phyloP scores from a whole-genome alignment of 1,140 invertebrate genomes.

The Drosophila carrolli region DNA sequence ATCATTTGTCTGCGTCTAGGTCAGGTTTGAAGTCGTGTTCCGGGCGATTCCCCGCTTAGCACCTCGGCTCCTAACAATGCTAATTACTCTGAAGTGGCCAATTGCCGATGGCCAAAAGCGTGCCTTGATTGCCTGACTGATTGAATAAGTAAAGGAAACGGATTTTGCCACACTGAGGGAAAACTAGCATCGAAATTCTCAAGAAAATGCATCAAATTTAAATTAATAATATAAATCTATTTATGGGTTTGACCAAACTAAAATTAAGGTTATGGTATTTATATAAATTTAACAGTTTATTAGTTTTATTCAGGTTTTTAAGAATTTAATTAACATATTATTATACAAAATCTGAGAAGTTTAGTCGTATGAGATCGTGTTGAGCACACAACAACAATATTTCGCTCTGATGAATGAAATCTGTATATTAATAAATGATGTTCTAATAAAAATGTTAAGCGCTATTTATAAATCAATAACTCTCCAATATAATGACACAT shows the following conservation, averaged over 20 bases:
- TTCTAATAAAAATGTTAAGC: too few relatives aligned
- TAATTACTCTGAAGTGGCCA: conserved; percentile 61
- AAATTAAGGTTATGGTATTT: too few relatives aligned
- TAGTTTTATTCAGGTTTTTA: too few relatives aligned
- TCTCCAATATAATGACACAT: neutral
- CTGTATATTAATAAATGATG: neutral
- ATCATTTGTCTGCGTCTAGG: conserved; percentile 61
- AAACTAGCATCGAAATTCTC: neutral
- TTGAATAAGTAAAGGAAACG: conserved; percentile 8
- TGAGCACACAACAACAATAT: too few relatives aligned
- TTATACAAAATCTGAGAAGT: too few relatives aligned
- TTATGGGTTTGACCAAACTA: too few relatives aligned
- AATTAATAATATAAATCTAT: too few relatives aligned
- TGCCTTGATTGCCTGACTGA: conserved; percentile 51
- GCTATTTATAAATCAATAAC: too few relatives aligned
- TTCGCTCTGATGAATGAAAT: neutral
- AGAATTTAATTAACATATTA: too few relatives aligned
- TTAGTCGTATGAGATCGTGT: too few relatives aligned
- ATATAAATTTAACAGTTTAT: too few relatives aligned
- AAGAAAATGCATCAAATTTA: neutral
- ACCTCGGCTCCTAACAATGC: conserved; percentile 36
- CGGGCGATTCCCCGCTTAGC: conserved; percentile 26
- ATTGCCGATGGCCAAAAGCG: conserved; percentile 43
- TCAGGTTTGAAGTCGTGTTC: conserved; percentile 46
- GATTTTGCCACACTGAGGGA: conserved; percentile 1